Percentiles rank a stretch among this genome's conserved stretches.
Conservation (phyloP, 2,113 vertebrate species). For the Glareola pratincola region DNA sequence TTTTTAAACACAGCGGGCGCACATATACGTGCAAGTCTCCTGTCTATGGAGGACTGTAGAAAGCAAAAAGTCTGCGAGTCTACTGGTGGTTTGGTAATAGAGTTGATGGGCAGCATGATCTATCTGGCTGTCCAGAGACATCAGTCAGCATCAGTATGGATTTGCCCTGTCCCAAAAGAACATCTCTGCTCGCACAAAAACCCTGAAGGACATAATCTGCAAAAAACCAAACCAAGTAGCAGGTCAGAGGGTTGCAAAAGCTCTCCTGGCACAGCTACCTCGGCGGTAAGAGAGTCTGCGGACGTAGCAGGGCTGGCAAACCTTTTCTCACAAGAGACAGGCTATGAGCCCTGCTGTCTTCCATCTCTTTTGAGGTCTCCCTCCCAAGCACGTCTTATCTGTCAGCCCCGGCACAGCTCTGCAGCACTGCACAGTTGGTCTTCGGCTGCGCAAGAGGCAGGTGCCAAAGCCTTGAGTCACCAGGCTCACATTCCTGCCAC, state of each 20-base stretch:
- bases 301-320: not conserved
- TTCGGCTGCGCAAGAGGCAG: not conserved
- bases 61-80: rapidly evolving
- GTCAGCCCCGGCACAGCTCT: not conserved
- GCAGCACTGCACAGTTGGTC: not conserved
- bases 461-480: not conserved
- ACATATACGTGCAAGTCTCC: not conserved
- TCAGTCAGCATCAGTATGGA: not conserved
- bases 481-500: not conserved
- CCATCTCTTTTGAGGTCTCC: not conserved
- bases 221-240: not conserved
- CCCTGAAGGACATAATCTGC: not conserved
- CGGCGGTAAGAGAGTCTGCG: not conserved
- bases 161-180: not conserved
- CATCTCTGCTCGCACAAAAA: not conserved
- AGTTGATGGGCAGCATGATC: not conserved
- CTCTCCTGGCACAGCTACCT: not conserved
- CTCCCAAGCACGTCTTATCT: not conserved
- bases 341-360: not conserved
- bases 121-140: not conserved
- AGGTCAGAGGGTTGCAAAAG: not conserved
- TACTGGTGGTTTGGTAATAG: not conserved
- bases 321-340: not conserved
- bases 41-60: not conserved
- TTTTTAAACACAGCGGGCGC: not conserved